phyloP scores from a whole-genome alignment of 2,888 invertebrate species.

The Euplexia lucipara region DNA sequence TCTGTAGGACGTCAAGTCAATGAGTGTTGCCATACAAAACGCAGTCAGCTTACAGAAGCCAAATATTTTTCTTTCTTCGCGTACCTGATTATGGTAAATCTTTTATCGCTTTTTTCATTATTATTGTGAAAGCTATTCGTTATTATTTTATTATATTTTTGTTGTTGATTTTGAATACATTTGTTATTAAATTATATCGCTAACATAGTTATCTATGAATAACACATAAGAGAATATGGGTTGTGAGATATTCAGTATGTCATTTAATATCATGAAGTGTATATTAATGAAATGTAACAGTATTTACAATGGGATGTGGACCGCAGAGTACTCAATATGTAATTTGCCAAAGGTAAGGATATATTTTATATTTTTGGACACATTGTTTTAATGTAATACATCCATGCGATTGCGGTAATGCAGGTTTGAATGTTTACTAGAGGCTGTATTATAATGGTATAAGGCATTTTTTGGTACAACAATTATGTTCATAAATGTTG shows the following conservation, averaged over 20 bases:
- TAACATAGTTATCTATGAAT: slow-evolving; percentile 39
- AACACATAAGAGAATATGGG: slow-evolving; percentile 48
- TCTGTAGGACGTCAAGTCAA: slow-evolving; percentile 53
- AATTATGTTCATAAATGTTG: slow-evolving; percentile 22
- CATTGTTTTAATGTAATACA: slow-evolving; percentile 55
- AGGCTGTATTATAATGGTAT: slow-evolving; percentile 44
- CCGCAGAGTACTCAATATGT: slow-evolving; percentile 42
- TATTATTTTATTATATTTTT: slow-evolving; percentile 65
- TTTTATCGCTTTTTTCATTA: slow-evolving; percentile 60
- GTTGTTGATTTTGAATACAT: slow-evolving; percentile 58
- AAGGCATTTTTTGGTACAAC: slow-evolving; percentile 5
- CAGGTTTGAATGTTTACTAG: slow-evolving; percentile 32
- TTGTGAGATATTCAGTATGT: slow-evolving; percentile 62
- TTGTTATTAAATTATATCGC: slow-evolving; percentile 59
- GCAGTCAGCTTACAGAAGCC: slow-evolving; percentile 66
- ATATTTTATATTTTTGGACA: slow-evolving; percentile 68
- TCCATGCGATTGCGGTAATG: slow-evolving; percentile 24
- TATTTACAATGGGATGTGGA: slow-evolving; percentile 58
- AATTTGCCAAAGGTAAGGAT: slow-evolving; percentile 63
- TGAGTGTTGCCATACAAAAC: slow-evolving; percentile 68
- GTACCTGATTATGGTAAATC: slow-evolving; percentile 68
- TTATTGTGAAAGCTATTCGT: slow-evolving; percentile 60
- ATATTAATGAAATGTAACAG: slow-evolving; percentile 52
- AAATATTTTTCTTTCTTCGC: slow-evolving; percentile 65
- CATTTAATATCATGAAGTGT: slow-evolving; percentile 56